Evolutionary conservation across 2,797 vertebrate genomes (phyloP).

Genomic region (Sebastes cheni): DNA sequence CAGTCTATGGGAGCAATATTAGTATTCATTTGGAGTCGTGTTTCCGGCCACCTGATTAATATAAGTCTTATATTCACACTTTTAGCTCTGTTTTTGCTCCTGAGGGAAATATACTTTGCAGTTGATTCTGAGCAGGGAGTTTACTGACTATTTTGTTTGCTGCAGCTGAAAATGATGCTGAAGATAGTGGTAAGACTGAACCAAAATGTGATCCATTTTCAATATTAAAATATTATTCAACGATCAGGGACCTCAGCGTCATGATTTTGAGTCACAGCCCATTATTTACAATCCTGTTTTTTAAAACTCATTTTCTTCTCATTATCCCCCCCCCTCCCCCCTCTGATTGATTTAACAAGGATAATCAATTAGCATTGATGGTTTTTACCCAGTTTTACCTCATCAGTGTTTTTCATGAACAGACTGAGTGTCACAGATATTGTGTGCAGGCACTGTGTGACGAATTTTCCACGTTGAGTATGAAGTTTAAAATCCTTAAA

Average conservation of each 20-base stretch:
- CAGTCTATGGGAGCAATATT: no score
- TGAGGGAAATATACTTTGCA: background rate
- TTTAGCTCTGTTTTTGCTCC: background rate
- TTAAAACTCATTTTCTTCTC: background rate
- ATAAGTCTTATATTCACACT: background rate
- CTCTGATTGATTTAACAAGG: background rate
- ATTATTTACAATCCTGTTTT: background rate
- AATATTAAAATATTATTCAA: background rate
- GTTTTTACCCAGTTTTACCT: background rate
- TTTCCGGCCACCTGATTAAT: background rate
- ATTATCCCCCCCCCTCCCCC: background rate
- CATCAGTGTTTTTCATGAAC: background rate
- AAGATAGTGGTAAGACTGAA: background rate
- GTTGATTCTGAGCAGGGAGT: background rate
- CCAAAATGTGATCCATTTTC: background rate
- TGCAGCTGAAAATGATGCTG: background rate
- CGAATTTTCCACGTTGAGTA: background rate
- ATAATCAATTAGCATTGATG: background rate
- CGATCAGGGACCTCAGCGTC: background rate
- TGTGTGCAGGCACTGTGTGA: background rate
- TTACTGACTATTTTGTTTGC: background rate
- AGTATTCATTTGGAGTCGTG: background rate
- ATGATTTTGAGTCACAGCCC: background rate
- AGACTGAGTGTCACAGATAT: background rate
- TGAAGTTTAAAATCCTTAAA: background rate